Evolutionary conservation across 2,888 invertebrate genomes (phyloP), one percentile per base, ranked within the genome.

Genomic region (Thereva nobilitata): DNA sequence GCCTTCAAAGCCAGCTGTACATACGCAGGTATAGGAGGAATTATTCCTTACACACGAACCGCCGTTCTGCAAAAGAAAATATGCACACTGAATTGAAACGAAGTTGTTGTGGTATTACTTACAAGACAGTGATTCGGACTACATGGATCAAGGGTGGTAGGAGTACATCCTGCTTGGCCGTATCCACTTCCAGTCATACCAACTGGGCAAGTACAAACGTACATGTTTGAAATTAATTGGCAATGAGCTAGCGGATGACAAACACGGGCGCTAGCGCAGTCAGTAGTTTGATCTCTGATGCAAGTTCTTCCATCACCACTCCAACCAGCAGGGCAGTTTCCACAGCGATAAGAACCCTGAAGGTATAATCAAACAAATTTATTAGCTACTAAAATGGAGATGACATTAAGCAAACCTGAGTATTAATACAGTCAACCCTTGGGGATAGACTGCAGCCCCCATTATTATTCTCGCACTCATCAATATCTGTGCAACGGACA

Each of bases 401-500:
- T 23, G 23, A 1, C 12, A 66, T n/a, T 8, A n/a, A 8, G 12
- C 74, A 76, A 80, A 88, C 89, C 73, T 87, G 83, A 0, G 92
- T 94, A 76, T 98, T 98, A 68, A 91, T 87, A 77, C 98, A 98
- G 38, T 87, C 83, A 0, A 96, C 97, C 74, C 83, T 80, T 0
- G 97, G 95, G 70, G 83, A 81, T 2, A 82, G 78, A 72, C 94
- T 96, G 78, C 98, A 98, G 1, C 97, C 97, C 1, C 96, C 96
- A 75, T 94, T 92, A 72, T 89, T 86, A 3, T 82, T 79, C 23
- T 83, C 79, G 77, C 98, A 98, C 82, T 98, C 97, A 76, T 98
- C 88, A 44, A 97, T 86, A 77, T 98, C 97, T 1, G 82, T 81
- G 75, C 98, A 98, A 44, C 85, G 85, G 75, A 87, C 89, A 1